These are phyloP conservation scores for Holothuria leucospilota DNA, from an alignment of 53 echinoderm and acorn worm genomes.

Conservation along the genomic window DNA sequence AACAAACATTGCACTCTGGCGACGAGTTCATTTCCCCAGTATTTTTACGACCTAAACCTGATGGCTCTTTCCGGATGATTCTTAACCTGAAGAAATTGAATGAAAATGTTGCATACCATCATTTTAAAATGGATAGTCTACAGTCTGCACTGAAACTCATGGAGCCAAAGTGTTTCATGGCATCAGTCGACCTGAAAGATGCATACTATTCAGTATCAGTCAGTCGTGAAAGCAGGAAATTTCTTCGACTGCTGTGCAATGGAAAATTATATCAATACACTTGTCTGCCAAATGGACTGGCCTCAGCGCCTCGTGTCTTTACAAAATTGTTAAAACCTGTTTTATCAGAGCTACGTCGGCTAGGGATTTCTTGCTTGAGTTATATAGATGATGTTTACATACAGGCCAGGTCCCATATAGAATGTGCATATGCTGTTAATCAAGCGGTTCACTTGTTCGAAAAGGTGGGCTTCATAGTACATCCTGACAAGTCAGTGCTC, in stretches of 20 bases:
- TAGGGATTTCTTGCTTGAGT: background rate
- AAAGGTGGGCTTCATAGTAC: too few species aligned
- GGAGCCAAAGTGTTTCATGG: background rate
- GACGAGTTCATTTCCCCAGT: too few species aligned
- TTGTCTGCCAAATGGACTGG: background rate
- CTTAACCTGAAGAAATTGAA: background rate
- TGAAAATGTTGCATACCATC: too few species aligned
- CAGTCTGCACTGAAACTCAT: background rate
- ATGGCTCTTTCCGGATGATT: background rate
- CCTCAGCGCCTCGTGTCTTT: background rate
- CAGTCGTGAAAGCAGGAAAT: conserved; percentile 1
- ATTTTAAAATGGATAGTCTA: too few species aligned
- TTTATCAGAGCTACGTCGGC: background rate
- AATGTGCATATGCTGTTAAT: background rate
- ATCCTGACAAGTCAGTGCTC: too few species aligned
- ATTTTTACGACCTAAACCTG: too few species aligned
- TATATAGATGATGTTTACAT: background rate
- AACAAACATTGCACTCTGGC: too few species aligned
- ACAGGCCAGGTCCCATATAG: background rate
- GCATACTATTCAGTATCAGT: too few species aligned
- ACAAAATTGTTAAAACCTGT: conserved; percentile 10
- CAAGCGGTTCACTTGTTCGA: too few species aligned
- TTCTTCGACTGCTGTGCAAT: background rate
- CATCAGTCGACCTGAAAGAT: too few species aligned
- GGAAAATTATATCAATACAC: background rate